Percentiles rank a stretch among this genome's conserved stretches.
These are phyloP conservation scores for Latrodectus elegans DNA, from an alignment of 2,888 invertebrate genomes.

Conservation along the genomic window DNA sequence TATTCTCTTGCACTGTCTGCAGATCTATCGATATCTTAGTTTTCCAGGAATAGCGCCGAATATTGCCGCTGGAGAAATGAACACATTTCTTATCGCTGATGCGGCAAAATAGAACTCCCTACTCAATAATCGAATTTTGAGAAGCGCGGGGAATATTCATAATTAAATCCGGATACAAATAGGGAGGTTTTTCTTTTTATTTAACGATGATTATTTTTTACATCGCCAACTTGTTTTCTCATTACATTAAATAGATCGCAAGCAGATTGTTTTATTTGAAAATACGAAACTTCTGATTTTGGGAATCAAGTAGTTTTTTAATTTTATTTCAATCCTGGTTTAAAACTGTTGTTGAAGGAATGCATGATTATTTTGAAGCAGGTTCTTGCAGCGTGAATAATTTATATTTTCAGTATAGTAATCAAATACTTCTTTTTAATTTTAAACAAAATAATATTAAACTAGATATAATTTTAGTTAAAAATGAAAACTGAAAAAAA, in stretches of 20 bases:
- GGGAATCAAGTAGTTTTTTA: not conserved
- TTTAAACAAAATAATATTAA: too few relatives aligned
- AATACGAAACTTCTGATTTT: not conserved
- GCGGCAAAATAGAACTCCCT: slow-evolving; percentile 43
- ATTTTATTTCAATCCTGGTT: too few relatives aligned
- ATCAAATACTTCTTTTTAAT: too few relatives aligned
- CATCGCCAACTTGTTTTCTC: slow-evolving; percentile 21
- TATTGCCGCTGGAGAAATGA: not conserved
- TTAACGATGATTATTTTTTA: slow-evolving; percentile 2
- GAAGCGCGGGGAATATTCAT: slow-evolving; percentile 50
- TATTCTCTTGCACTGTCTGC: not conserved
- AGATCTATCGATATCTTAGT: not conserved
- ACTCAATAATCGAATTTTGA: slow-evolving; percentile 58
- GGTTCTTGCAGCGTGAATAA: too few relatives aligned
- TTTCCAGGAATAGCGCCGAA: not conserved
- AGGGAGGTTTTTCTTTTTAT: slow-evolving; percentile 40
- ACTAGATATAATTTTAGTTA: too few relatives aligned
- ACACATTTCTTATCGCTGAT: slow-evolving; percentile 52
- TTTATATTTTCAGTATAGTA: too few relatives aligned
- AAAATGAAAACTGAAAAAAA: too few relatives aligned
- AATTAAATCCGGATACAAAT: slow-evolving; percentile 63
- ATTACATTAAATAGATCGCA: slow-evolving; percentile 15
- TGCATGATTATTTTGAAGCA: too few relatives aligned
- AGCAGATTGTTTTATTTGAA: not conserved
- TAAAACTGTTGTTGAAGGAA: too few relatives aligned